These are phyloP conservation scores for Ditylenchus weischeri DNA, from an alignment of 2,888 invertebrate genomes.

Conservation along the genomic window DNA sequence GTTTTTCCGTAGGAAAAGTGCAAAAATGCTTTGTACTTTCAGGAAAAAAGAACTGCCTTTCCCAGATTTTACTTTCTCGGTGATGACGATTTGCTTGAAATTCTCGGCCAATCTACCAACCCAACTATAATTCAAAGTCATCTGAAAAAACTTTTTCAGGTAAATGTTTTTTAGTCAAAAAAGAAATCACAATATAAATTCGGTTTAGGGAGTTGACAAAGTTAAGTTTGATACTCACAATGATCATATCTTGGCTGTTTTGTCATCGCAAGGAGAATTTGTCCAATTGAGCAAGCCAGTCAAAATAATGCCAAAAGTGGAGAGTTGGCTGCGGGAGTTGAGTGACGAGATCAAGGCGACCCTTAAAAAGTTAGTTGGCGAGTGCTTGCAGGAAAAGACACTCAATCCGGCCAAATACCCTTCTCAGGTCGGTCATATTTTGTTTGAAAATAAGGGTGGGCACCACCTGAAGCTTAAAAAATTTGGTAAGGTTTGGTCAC, in stretches of 20 bases:
- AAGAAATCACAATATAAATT: conserved; percentile 70
- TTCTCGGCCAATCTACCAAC: conserved; percentile 86
- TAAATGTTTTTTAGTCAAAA: conserved; percentile 58
- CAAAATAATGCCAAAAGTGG: conserved; percentile 73
- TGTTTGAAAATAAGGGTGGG: too few relatives aligned
- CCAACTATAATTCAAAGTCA: conserved; percentile 83
- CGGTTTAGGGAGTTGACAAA: conserved; percentile 71
- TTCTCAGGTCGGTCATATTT: conserved; percentile 65
- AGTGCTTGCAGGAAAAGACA: conserved; percentile 34
- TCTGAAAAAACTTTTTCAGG: conserved; percentile 87
- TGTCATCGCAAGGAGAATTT: conserved; percentile 69
- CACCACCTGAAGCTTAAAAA: too few relatives aligned
- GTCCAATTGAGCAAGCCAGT: conserved; percentile 68
- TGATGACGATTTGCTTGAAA: conserved; percentile 92
- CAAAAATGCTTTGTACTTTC: conserved; percentile 29
- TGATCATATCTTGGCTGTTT: conserved; percentile 70
- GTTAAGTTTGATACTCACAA: conserved; percentile 70
- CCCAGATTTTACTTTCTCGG: conserved; percentile 94
- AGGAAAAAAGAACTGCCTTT: conserved; percentile 89
- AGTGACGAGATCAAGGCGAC: conserved; percentile 78
- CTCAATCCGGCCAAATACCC: conserved; percentile 66
- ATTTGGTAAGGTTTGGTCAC: too few relatives aligned
- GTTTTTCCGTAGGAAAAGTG: too few relatives aligned
- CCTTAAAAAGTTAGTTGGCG: conserved; percentile 66
- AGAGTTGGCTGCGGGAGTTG: conserved; percentile 74